Evolutionary conservation across 2,888 invertebrate genomes (phyloP).

Genomic region (Hypselothyrea guttata): DNA sequence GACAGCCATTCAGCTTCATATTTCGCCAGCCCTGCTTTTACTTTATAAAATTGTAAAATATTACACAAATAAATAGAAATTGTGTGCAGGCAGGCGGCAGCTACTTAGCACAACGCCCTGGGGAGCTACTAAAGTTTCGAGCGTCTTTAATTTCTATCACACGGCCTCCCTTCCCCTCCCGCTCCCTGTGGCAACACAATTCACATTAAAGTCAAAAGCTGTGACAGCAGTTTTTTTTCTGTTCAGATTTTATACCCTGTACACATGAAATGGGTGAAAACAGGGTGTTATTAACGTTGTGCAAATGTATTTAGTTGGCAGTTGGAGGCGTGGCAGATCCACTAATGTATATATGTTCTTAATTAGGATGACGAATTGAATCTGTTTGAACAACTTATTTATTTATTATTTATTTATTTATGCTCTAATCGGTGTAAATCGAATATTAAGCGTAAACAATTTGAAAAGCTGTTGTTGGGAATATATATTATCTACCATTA

Average conservation of each 20-base stretch:
- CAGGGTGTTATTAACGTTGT: neutral
- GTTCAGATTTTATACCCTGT: constrained; percentile 2
- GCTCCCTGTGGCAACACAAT: constrained; percentile 24
- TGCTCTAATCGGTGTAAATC: no score
- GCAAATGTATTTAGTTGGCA: no score
- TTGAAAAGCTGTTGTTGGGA: no score
- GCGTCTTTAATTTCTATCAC: constrained; percentile 57
- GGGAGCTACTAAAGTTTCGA: constrained; percentile 33
- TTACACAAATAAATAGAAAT: constrained; percentile 70
- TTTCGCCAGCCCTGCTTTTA: constrained; percentile 55
- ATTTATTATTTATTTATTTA: constrained; percentile 5
- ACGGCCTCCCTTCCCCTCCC: neutral
- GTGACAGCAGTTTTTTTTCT: constrained; percentile 49
- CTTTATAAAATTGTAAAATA: constrained; percentile 77
- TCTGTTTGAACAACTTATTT: no score
- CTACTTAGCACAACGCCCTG: constrained; percentile 59
- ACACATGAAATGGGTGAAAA: no score
- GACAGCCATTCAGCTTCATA: constrained; percentile 31
- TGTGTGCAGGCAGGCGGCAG: constrained; percentile 26
- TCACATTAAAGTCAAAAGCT: constrained; percentile 69
- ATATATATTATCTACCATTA: no score
- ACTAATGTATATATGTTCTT: no score
- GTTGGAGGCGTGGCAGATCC: no score
- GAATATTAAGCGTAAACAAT: no score
- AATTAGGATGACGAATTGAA: no score